Conservation (phyloP, 2,797 vertebrate genomes). For the Dipus sagitta region DNA sequence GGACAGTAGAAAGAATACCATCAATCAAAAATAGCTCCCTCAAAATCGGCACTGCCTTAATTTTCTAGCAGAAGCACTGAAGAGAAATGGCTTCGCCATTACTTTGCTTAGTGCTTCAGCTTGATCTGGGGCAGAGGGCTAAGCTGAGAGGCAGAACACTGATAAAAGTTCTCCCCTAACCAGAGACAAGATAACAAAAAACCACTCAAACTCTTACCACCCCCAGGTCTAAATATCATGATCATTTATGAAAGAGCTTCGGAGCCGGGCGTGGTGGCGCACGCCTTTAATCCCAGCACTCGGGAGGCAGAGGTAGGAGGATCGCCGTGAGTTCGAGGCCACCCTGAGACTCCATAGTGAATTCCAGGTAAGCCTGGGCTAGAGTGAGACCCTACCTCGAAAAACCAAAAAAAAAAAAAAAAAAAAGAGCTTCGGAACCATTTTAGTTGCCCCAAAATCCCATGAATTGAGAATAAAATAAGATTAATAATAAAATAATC, state of each 20-base stretch:
- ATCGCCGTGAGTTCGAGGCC: too few species aligned
- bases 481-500: slow-evolving; percentile 28
- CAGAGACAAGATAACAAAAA: rapidly evolving
- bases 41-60: not conserved
- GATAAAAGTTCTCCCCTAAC: not conserved
- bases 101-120: not conserved
- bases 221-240: not conserved
- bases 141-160: not conserved
- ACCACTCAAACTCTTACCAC: not conserved
- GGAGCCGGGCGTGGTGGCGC: too few species aligned
- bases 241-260: not conserved
- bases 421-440: not conserved
- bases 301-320: too few species aligned
- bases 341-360: too few species aligned
- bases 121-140: not conserved
- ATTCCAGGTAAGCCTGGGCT: too few species aligned
- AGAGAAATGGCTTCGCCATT: not conserved
- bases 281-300: too few species aligned
- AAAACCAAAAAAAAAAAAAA: too few species aligned
- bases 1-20: not conserved
- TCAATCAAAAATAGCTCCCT: not conserved
- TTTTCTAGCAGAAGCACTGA: not conserved
- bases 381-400: too few species aligned
- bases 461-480: slow-evolving; percentile 3
- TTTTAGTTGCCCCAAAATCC: not conserved